Conservation (phyloP, 2,888 invertebrate species). For the Diplazon laetatorius region DNA sequence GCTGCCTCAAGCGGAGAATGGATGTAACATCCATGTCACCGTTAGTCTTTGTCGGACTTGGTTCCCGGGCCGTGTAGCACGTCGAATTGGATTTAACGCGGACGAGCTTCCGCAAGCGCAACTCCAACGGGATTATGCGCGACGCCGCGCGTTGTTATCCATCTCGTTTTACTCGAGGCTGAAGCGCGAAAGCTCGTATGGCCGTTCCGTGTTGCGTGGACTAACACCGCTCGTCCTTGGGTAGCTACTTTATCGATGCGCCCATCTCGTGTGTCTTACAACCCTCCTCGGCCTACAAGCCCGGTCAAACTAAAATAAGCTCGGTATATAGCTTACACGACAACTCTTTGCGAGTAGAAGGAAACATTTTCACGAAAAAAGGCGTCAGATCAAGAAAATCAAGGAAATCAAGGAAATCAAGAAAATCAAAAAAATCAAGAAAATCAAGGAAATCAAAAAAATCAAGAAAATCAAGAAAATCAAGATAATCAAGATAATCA, state of each 20-base stretch:
- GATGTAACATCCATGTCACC: constrained; percentile 34
- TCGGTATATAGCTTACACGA: constrained; percentile 32
- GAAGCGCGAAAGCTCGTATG: constrained; percentile 33
- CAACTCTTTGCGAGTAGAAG: neutral
- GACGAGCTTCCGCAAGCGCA: constrained; percentile 20
- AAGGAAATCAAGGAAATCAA: no score
- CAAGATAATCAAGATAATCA: no score
- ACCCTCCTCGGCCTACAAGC: constrained; percentile 28
- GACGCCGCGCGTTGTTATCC: constrained; percentile 35
- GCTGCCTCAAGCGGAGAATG: no score
- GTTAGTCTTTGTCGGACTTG: constrained; percentile 40
- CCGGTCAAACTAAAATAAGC: constrained; percentile 46
- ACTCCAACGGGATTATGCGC: constrained; percentile 28
- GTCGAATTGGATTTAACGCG: constrained; percentile 51
- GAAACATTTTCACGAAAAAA: neutral
- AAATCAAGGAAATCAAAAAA: no score
- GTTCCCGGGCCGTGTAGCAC: constrained; percentile 35
- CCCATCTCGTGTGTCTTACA: constrained; percentile 23
- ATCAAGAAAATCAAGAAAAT: no score
- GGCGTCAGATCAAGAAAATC: neutral
- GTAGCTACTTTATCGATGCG: constrained; percentile 60
- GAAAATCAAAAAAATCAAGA: no score
- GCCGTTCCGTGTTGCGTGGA: constrained; percentile 21
- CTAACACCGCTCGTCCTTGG: constrained; percentile 41
- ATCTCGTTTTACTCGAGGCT: constrained; percentile 11